Base-by-base conservation (phyloP, 2,113 vertebrate species). In the Eurypyga helias region DNA sequence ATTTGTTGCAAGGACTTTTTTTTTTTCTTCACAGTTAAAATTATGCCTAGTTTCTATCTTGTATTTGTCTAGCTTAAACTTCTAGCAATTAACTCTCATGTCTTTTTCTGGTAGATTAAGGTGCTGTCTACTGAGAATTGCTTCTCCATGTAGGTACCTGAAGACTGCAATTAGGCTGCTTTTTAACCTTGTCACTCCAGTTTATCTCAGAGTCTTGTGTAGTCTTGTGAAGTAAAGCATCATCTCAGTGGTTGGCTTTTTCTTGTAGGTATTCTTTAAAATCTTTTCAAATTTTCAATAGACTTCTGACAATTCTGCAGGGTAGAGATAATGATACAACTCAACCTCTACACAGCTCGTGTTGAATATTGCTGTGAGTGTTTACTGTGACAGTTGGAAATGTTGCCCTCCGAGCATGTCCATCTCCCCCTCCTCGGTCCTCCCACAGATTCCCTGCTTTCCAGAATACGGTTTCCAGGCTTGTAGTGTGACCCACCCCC, bases 91-190 rank as follows among this genome's bases (percentile, higher is more conserved):
- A 83, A 52, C 52, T 86, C 79, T 73, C 79, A 88, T 62, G 20
- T 38, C 36, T 72, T 86, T 88, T 90, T 93, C 79, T 90, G 85
- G 28, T 80, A 78, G 60, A 84, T 82, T 71, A 28, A 90, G 90
- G 17, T 73, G 71, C 46, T 83, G 66, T 83, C 70, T 87, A 1
- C 67, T 91, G 85, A 70, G 76, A 90, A 70, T 76, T 90, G 67
- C 71, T 80, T 75, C 54, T 88, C 46, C 36, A 4, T 48, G 16
- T 60, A 84, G 88, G 46, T 86, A 48, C 51, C 64, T 66, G 75
- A 80, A 86, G 70, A 72, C 26, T 65, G 36, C 62, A 89, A 54
- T 94, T 82, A 90, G 23, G 33, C 72, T 90, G 43, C 64, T 57
- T 83, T 96, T 89, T 89, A 92, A 83, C 55, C 48, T 69, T 81